Percentiles rank a stretch among this genome's conserved stretches.
Conservation (phyloP, 2,888 invertebrate genomes). For the Meiosimyza decipiens region DNA sequence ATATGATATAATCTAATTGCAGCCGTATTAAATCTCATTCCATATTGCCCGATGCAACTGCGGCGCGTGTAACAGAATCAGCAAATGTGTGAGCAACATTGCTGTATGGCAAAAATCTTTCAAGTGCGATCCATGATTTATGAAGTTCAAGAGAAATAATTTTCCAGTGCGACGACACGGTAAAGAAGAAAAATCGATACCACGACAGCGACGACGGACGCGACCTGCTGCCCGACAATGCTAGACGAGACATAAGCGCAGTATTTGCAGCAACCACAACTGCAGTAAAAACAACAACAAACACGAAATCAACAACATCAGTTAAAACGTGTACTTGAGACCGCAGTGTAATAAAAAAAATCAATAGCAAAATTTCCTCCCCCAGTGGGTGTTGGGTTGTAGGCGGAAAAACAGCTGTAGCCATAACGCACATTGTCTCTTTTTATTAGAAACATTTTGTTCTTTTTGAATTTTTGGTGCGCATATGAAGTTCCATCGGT, state of each 20-base stretch:
- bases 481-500: too few species aligned
- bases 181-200: constrained; percentile 33
- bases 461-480: too few species aligned
- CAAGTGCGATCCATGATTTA: constrained; percentile 7
- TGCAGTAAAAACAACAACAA: too few species aligned
- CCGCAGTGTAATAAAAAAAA: too few species aligned
- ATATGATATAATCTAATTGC: constrained; percentile 1
- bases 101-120: not conserved
- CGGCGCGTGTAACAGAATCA: not conserved
- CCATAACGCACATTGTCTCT: too few species aligned
- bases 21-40: not conserved
- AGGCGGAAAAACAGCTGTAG: too few species aligned
- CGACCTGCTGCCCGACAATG: constrained; percentile 5
- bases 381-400: too few species aligned
- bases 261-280: not conserved
- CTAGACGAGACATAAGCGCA: not conserved
- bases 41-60: not conserved
- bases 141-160: constrained; percentile 37
- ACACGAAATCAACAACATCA: too few species aligned
- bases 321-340: too few species aligned
- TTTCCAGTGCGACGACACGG: constrained; percentile 27
- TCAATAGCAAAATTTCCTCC: too few species aligned
- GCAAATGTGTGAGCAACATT: too few species aligned
- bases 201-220: not conserved
- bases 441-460: too few species aligned